Evolutionary conservation across 2,888 invertebrate genomes (phyloP), one percentile per base, ranked within the genome.

Genomic region (Aricia artaxerxes): DNA sequence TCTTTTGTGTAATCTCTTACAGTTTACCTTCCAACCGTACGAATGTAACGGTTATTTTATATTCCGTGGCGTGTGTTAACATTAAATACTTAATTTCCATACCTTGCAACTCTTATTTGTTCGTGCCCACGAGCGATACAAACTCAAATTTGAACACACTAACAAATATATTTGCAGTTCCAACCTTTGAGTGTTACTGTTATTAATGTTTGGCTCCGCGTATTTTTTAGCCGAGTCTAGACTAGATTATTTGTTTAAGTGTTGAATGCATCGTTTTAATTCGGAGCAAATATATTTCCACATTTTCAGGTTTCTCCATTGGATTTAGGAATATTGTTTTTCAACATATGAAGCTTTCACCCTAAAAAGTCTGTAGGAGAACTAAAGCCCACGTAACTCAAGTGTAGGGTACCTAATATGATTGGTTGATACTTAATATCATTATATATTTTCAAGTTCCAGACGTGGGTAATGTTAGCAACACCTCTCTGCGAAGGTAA

Each of bases 391-490:
- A 77, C 89, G 88, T 89, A 88, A 86, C 86, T 4, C 5, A 73
- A 40, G 40, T 40, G 16, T 40, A 13, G 7, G n/a, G 7, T 73
- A 24, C 24, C 24, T 24, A 44, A 44, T 44, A 44, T 44, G 40
- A 73, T 53, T 76, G 57, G 31, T 35, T 24, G 24, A 24, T 24
- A 24, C 24, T 24, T 53, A 53, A 53, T 76, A 76, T 73, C 9
- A 44, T 73, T 35, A 76, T 57, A 76, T 53, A 76, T 76, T 76
- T 76, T 53, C 31, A 76, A 38, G 49, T 49, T 91, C 93, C 91
- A 92, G 87, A 90, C 90, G 89, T 90, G 92, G 92, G 93, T 92
- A 93, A 94, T 94, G 93, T 94, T 94, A 91, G 93, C 93, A 94
- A 94, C 94, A 93, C 91, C 93, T 92, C 88, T 89, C 88, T 89